Evolutionary conservation across 2,113 vertebrate species (phyloP).

Genomic region (Aphelocoma coerulescens): DNA sequence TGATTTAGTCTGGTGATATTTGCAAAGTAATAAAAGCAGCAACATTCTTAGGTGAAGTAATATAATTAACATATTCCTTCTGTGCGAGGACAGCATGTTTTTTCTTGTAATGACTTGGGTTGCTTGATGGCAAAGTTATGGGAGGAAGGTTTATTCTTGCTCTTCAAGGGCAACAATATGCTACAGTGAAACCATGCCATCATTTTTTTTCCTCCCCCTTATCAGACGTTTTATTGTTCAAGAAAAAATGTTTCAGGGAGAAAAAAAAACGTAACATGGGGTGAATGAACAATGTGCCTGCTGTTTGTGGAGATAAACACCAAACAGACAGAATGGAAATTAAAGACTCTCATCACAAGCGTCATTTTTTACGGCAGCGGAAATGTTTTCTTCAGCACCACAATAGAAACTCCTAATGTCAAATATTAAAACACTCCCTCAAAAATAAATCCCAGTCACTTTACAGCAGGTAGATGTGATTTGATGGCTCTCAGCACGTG

Average conservation of each 20-base stretch:
- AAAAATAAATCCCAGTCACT: not conserved
- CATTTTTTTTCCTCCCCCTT: not conserved
- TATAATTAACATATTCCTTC: not conserved
- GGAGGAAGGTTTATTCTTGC: not conserved
- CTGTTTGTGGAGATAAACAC: constrained; percentile 25
- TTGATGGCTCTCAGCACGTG: not conserved
- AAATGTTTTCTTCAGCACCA: not conserved
- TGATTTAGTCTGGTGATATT: not conserved
- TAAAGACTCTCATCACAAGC: not conserved
- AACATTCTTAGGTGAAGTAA: not conserved
- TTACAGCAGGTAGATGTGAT: not conserved
- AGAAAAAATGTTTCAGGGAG: not conserved
- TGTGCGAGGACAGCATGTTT: not conserved
- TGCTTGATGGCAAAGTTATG: not conserved
- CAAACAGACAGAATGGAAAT: constrained; percentile 4
- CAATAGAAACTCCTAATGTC: not conserved
- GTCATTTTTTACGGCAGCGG: not conserved
- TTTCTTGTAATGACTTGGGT: not conserved
- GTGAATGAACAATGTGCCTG: not conserved
- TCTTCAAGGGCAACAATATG: not conserved
- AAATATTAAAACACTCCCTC: not conserved
- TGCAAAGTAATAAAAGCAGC: not conserved
- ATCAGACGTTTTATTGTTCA: constrained; percentile 12
- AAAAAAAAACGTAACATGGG: not conserved
- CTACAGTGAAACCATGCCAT: not conserved